These are phyloP conservation scores for Trichogramma pretiosum DNA, from an alignment of 1,140 invertebrate genomes.

Conservation along the genomic window DNA sequence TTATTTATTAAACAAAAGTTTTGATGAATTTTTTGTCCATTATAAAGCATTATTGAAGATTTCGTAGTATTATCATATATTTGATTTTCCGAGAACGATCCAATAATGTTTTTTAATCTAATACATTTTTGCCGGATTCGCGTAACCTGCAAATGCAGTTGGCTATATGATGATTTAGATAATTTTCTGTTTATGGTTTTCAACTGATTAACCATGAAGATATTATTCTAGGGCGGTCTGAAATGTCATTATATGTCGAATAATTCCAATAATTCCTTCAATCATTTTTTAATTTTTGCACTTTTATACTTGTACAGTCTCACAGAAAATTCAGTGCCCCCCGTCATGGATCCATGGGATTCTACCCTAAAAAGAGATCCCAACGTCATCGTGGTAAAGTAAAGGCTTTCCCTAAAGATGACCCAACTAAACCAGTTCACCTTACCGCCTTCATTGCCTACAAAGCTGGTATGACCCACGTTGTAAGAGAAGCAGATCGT, in stretches of 20 bases:
- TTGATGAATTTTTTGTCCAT: not conserved
- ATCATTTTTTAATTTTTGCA: not conserved
- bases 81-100: not conserved
- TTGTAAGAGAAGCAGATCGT: conserved; percentile 96
- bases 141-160: not conserved
- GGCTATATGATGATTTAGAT: conserved; percentile 31
- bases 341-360: conserved; percentile 98
- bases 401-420: conserved; percentile 99
- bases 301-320: conserved; percentile 74
- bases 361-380: conserved; percentile 96
- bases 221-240: conserved; percentile 35
- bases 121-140: not conserved
- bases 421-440: conserved; percentile 91
- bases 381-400: conserved; percentile 94
- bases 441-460: conserved; percentile 96
- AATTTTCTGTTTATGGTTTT: conserved; percentile 32
- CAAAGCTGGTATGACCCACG: conserved; percentile 99
- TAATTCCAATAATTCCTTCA: conserved; percentile 1
- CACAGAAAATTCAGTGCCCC: conserved; percentile 99
- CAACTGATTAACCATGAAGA: conserved; percentile 30
- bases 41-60: not conserved
- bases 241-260: conserved; percentile 6
- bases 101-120: not conserved
- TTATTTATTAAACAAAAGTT: not conserved
- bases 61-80: not conserved